phyloP scores from a whole-genome alignment of 2,888 invertebrate species.

The Phrixothrix hirtus region DNA sequence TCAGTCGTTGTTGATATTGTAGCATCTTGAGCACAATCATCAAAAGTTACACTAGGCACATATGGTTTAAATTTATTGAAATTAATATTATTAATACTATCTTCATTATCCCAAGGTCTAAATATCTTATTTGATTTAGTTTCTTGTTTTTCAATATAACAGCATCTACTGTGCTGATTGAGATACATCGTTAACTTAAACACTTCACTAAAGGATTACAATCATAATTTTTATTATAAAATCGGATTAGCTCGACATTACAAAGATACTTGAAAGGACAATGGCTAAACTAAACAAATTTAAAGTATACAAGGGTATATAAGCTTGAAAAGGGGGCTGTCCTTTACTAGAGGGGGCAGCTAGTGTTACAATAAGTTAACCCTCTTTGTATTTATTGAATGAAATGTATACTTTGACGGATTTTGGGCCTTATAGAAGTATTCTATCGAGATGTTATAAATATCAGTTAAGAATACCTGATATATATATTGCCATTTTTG shows the following conservation, averaged over 20 bases:
- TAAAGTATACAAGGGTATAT: slow-evolving; percentile 51
- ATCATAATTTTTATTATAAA: slow-evolving; percentile 18
- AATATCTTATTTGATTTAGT: slow-evolving; percentile 38
- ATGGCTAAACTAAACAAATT: slow-evolving; percentile 50
- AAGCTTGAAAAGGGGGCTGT: slow-evolving; percentile 49
- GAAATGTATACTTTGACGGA: slow-evolving; percentile 50
- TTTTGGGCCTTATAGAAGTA: slow-evolving; percentile 44
- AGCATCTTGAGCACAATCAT: slow-evolving; percentile 58
- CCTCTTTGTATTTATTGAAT: slow-evolving; percentile 53
- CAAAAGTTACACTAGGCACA: slow-evolving; percentile 5
- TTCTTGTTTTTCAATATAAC: slow-evolving; percentile 9
- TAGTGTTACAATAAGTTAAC: slow-evolving; percentile 53
- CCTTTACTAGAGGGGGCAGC: slow-evolving; percentile 52
- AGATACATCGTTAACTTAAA: slow-evolving; percentile 25
- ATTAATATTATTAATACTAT: slow-evolving; percentile 6
- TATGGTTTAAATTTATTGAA: no score
- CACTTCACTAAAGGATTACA: slow-evolving; percentile 24
- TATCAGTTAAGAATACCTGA: no score
- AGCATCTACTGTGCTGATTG: slow-evolving; percentile 13
- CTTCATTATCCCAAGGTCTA: slow-evolving; percentile 41
- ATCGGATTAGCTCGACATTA: slow-evolving; percentile 28
- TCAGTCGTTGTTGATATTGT: slow-evolving; percentile 63
- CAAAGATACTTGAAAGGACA: slow-evolving; percentile 44
- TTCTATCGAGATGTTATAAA: no score
- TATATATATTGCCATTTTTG: slow-evolving; percentile 49